Evolutionary conservation across 2,888 invertebrate genomes (phyloP).

Genomic region (Dione vanillae): DNA sequence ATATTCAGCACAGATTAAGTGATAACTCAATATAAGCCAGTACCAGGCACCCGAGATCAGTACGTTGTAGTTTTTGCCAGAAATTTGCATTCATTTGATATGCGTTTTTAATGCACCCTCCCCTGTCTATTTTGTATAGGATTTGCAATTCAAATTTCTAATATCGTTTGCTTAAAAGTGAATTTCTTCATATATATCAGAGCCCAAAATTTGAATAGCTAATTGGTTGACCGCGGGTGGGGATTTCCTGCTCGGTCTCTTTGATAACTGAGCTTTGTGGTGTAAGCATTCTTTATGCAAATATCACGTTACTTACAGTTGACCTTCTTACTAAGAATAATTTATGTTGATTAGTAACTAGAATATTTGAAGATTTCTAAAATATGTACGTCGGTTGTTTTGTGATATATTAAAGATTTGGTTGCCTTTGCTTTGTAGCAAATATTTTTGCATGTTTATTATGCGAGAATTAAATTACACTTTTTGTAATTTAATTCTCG

Average conservation of each 20-base stretch:
- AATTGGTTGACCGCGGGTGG: conserved; percentile 53
- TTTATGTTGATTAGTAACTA: conserved; percentile 9
- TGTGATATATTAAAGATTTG: conserved; percentile 2
- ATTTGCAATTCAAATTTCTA: conserved; percentile 67
- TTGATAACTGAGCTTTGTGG: conserved; percentile 34
- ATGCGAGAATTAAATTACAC: too few species aligned
- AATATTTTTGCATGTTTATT: too few species aligned
- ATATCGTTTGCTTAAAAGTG: conserved; percentile 59
- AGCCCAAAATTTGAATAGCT: conserved; percentile 69
- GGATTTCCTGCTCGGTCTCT: conserved; percentile 35
- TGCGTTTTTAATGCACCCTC: conserved; percentile 51
- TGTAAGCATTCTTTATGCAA: conserved; percentile 33
- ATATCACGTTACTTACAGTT: conserved; percentile 22
- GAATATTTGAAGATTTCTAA: conserved; percentile 2
- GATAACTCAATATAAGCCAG: conserved; percentile 34
- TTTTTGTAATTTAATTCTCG: too few species aligned
- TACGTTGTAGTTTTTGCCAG: conserved; percentile 36
- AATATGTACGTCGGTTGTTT: background rate
- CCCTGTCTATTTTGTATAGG: conserved; percentile 50
- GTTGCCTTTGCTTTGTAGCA: background rate
- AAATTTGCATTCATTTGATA: conserved; percentile 50
- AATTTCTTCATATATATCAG: conserved; percentile 54
- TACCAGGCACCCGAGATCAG: conserved; percentile 19
- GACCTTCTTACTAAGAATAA: conserved; percentile 18
- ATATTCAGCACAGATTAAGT: conserved; percentile 23